These are phyloP conservation scores for Thecophora atra DNA, from an alignment of 2,888 invertebrate species.

Conservation along the genomic window DNA sequence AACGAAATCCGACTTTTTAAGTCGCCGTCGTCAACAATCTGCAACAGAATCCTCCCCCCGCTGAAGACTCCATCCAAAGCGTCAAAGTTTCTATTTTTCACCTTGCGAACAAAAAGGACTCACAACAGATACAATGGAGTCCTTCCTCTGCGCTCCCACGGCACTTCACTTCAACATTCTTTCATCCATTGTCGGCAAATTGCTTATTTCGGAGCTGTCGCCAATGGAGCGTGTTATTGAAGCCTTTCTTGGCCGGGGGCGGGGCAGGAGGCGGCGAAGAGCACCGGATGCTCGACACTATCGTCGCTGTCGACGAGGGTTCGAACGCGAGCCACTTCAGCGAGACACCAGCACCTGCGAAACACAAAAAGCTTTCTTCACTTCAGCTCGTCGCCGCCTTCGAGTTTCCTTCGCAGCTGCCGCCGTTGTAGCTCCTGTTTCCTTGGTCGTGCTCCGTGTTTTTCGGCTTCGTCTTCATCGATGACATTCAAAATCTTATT, in stretches of 20 bases:
- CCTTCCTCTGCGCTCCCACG: neutral
- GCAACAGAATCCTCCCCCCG: neutral
- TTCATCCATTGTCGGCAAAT: constrained; percentile 39
- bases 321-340: constrained; percentile 29
- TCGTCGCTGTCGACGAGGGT: neutral
- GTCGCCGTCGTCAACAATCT: neutral
- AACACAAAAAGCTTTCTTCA: constrained; percentile 15
- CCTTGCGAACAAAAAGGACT: constrained; percentile 31
- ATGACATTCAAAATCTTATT: constrained; percentile 43
- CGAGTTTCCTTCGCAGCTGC: neutral
- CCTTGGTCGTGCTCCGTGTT: neutral
- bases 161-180: neutral
- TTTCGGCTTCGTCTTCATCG: constrained; percentile 32
- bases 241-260: neutral
- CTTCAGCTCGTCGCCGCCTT: constrained; percentile 14
- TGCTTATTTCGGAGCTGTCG: constrained; percentile 40
- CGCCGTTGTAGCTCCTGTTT: neutral
- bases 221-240: constrained; percentile 50
- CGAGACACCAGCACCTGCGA: constrained; percentile 15
- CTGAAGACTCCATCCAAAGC: constrained; percentile 42
- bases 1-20: constrained; percentile 21
- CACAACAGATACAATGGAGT: neutral
- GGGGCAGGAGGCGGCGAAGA: neutral
- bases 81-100: constrained; percentile 44
- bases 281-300: neutral